phyloP scores from a whole-genome alignment of 1,140 invertebrate genomes.

The Hycleus cichorii region DNA sequence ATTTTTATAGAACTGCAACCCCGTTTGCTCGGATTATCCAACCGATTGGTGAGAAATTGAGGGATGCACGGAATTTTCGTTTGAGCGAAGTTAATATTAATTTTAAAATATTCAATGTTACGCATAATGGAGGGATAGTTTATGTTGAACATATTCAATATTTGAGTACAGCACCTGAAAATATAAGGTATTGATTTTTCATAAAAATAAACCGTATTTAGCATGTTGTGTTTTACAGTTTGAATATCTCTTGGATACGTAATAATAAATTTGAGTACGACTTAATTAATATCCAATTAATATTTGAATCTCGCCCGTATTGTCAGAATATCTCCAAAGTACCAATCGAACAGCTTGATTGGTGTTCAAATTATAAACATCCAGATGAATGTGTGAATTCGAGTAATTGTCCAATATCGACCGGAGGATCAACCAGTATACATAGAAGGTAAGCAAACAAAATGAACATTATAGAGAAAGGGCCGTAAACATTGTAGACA shows the following conservation, averaged over 20 bases:
- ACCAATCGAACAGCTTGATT: constrained; percentile 23
- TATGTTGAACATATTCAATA: constrained; percentile 46
- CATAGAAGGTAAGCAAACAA: constrained; percentile 27
- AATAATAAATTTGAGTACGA: constrained; percentile 37
- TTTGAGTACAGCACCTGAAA: constrained; percentile 17
- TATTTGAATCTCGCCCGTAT: constrained; percentile 33
- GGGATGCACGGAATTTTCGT: constrained; percentile 23
- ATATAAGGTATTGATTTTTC: constrained; percentile 16
- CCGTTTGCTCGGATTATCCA: constrained; percentile 40
- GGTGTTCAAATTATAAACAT: constrained; percentile 46
- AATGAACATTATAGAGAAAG: not conserved
- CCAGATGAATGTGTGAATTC: constrained; percentile 43
- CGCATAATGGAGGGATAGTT: constrained; percentile 48
- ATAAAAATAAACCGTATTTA: not conserved
- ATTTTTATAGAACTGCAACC: constrained; percentile 37
- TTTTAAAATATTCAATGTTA: constrained; percentile 46
- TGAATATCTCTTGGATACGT: constrained; percentile 46
- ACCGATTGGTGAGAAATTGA: constrained; percentile 32
- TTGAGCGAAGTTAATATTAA: constrained; percentile 18
- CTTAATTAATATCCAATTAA: constrained; percentile 43
- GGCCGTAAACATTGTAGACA: not conserved
- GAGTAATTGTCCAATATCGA: constrained; percentile 48
- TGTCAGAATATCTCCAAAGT: constrained; percentile 34
- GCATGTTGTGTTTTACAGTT: constrained; percentile 27
- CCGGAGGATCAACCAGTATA: constrained; percentile 36